These are phyloP conservation scores for Semicossyphus pulcher DNA, from an alignment of 2,113 vertebrate species.

Conservation along the genomic window DNA sequence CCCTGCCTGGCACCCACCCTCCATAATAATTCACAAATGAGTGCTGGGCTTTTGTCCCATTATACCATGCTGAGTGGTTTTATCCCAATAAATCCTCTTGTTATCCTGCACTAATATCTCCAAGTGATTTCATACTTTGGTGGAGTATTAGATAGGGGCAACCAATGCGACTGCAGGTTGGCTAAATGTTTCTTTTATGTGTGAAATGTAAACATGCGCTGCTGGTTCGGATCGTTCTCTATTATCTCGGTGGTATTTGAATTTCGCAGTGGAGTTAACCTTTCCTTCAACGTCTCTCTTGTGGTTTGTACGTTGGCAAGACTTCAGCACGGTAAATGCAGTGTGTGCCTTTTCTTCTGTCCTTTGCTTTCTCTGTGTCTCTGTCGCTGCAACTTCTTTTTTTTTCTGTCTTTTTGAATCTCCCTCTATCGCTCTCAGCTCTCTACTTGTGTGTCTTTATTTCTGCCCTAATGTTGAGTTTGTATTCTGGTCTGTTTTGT, in stretches of 20 bases:
- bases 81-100: conserved; percentile 74
- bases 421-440: background rate
- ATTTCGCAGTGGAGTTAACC: conserved; percentile 43
- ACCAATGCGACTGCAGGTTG: conserved; percentile 18
- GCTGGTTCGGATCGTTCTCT: conserved; percentile 32
- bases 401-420: too few species aligned
- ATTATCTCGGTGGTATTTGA: conserved; percentile 45
- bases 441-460: background rate
- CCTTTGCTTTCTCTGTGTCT: conserved; percentile 9
- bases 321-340: conserved; percentile 43
- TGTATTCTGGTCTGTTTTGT: background rate
- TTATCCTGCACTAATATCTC: conserved; percentile 71
- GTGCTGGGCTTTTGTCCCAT: conserved; percentile 61
- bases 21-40: conserved; percentile 53
- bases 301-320: conserved; percentile 38
- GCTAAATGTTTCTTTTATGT: conserved; percentile 38
- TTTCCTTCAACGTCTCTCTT: conserved; percentile 39
- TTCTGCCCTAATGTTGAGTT: background rate
- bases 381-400: background rate
- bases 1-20: conserved; percentile 14
- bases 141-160: conserved; percentile 35
- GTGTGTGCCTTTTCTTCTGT: conserved; percentile 13
- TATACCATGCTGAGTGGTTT: conserved; percentile 67
- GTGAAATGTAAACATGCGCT: conserved; percentile 40
- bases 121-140: conserved; percentile 67